Conservation (phyloP, 2,888 invertebrate genomes). For the Tinea pellionella region DNA sequence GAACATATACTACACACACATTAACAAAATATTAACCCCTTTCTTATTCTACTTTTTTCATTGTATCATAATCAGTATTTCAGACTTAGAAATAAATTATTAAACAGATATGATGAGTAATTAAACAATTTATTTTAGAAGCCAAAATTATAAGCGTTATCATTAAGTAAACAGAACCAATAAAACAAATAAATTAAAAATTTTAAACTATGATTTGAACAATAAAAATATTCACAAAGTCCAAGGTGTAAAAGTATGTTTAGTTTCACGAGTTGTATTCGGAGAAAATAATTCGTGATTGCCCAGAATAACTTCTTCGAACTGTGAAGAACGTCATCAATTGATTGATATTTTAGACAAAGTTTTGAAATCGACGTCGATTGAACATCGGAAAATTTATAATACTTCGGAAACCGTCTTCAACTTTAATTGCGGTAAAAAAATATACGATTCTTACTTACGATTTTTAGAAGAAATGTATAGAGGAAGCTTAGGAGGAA, state of each 20-base stretch:
- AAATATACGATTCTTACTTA: background rate
- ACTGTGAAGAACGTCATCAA: slow-evolving; percentile 1
- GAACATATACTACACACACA: too few species aligned
- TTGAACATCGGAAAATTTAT: background rate
- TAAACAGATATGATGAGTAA: too few species aligned
- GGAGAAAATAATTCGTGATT: background rate
- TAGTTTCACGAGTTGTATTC: background rate
- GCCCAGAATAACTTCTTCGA: background rate
- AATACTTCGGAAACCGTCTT: background rate
- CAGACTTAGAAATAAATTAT: too few species aligned
- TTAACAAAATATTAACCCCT: too few species aligned
- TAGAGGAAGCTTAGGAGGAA: background rate
- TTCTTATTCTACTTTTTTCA: too few species aligned
- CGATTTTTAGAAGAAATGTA: background rate
- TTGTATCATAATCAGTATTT: too few species aligned
- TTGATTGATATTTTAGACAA: slow-evolving; percentile 3
- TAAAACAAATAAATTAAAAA: background rate
- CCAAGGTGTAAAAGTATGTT: background rate
- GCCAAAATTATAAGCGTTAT: background rate
- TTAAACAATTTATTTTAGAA: too few species aligned
- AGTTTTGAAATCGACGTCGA: background rate
- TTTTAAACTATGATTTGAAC: background rate
- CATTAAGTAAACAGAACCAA: background rate
- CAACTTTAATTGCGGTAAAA: background rate
- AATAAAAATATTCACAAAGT: too few species aligned